Evolutionary conservation across 2,113 vertebrate genomes (phyloP), one percentile per base, ranked within the genome.

Genomic region (Spilogale gracilis): DNA sequence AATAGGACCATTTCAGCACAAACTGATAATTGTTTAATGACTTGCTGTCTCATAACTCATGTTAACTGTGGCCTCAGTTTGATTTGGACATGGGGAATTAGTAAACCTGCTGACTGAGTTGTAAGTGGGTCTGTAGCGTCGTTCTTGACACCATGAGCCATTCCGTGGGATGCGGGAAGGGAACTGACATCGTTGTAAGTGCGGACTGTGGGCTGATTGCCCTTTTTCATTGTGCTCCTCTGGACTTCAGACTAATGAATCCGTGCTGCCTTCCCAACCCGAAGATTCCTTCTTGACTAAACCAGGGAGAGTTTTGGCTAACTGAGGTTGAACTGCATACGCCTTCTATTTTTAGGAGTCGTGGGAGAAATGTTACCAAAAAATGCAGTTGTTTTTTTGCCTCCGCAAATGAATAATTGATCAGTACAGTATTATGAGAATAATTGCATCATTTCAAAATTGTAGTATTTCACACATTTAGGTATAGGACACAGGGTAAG

Each of bases 331-430:
- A 83, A 74, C 25, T n/a, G 27, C 7, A 52, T 23, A 82, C 87
- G 0, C 13, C 52, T 56, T 67, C 52, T 83, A 60, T 84, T 93
- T 95, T 91, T 80, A 96, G 82, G 83, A 90, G n/a, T n/a, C 54
- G 4, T 48, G n/a, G 6, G 25, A 87, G 0, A 13, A 69, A 60
- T 86, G 6, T 45, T 96, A 87, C 84, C 71, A n/a, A 69, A 83
- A 93, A 96, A 71, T 83, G 8, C 52, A 81, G 6, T 67, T 95
- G 16, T 20, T 88, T 84, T 20, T 87, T 8, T 83, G 10, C 32
- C 38, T 43, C n/a, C 5, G 5, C 27, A 89, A 38, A 67, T 67
- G 91, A 94, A 58, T 43, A 78, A 71, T 80, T 43, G 81, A 71
- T 80, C 52, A 58, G 13, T 48, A 67, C 13, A 63, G n/a, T 48